A percentile compares a stretch with the other conserved stretches of the same genome.
These are phyloP conservation scores for Acanthis flammea DNA, from an alignment of 2,797 vertebrate species.

Conservation along the genomic window DNA sequence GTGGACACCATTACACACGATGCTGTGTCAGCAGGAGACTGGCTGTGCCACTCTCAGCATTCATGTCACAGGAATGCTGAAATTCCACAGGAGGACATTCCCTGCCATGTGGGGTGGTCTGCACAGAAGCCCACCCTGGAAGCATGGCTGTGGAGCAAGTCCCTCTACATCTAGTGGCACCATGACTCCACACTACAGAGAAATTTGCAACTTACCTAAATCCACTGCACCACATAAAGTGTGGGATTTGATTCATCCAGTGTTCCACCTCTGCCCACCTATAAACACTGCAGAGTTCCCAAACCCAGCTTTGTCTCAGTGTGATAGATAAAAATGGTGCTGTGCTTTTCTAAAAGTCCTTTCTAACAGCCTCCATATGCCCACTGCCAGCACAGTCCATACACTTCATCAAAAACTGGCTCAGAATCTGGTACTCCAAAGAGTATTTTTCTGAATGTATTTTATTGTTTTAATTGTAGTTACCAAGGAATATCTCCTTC, in stretches of 20 bases:
- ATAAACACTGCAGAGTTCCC: not conserved
- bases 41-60: not conserved
- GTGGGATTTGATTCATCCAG: not conserved
- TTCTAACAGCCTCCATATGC: not conserved
- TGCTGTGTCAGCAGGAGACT: not conserved
- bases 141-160: not conserved
- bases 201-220: not conserved
- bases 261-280: not conserved
- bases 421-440: not conserved
- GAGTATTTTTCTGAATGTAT: not conserved
- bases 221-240: not conserved
- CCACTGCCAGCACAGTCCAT: not conserved
- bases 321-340: not conserved
- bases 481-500: not conserved
- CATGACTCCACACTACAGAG: not conserved
- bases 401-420: not conserved
- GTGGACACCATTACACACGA: rapidly evolving
- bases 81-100: not conserved
- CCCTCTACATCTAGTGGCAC: not conserved
- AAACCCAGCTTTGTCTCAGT: not conserved
- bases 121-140: not conserved
- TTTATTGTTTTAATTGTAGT: not conserved
- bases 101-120: not conserved
- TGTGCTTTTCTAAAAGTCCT: not conserved
- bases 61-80: not conserved